phyloP scores from a whole-genome alignment of 2,113 vertebrate species.

The Connochaetes taurinus region DNA sequence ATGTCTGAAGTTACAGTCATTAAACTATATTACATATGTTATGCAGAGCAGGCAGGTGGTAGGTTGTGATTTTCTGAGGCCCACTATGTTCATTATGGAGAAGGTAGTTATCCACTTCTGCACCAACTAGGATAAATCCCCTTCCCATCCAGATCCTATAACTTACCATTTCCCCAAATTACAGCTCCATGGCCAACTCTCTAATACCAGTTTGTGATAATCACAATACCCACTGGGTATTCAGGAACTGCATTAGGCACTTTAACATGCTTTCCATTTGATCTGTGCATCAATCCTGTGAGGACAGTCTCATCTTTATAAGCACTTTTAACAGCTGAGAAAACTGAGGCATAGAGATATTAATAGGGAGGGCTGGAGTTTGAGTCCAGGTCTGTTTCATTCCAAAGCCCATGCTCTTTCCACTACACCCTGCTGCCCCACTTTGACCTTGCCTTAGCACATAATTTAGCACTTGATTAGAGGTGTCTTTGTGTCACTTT shows the following conservation, averaged over 20 bases:
- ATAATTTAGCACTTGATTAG: neutral
- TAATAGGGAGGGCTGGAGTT: neutral
- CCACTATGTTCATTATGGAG: slow-evolving; percentile 46
- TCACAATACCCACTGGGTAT: neutral
- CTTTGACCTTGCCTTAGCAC: neutral
- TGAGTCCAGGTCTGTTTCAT: neutral
- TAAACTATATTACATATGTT: slow-evolving; percentile 46
- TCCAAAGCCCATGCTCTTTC: neutral
- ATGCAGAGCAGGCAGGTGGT: slow-evolving; percentile 23
- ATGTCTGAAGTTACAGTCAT: slow-evolving; percentile 34
- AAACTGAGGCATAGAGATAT: neutral
- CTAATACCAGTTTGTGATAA: slow-evolving; percentile 12
- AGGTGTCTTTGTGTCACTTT: neutral
- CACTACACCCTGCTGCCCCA: neutral
- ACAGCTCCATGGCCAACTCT: neutral
- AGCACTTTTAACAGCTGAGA: neutral
- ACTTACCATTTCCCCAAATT: neutral
- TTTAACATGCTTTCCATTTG: neutral
- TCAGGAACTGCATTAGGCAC: neutral
- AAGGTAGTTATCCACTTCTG: slow-evolving; percentile 5
- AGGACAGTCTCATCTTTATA: neutral
- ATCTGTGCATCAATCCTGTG: neutral
- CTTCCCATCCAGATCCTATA: neutral
- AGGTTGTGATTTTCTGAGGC: slow-evolving; percentile 48
- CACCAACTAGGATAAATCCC: neutral